phyloP scores from a whole-genome alignment of 2,113 vertebrate genomes.

The Nothobranchius furzeri region DNA sequence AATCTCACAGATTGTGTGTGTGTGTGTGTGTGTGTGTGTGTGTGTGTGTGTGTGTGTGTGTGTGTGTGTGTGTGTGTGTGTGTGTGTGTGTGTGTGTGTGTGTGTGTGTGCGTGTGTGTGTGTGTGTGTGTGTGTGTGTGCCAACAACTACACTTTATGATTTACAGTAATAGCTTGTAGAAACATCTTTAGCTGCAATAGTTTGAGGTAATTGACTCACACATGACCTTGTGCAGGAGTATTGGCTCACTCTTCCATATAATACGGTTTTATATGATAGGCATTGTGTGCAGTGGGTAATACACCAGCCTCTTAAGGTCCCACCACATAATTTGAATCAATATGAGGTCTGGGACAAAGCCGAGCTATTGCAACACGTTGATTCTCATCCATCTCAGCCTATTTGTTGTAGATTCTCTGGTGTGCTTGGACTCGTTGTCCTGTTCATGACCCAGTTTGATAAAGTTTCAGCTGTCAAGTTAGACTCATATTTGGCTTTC shows the following conservation, averaged over 20 bases:
- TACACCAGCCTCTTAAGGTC: neutral
- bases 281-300: neutral
- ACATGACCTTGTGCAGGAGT: neutral
- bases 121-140: too few relatives aligned
- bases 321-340: neutral
- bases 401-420: neutral
- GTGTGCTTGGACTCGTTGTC: neutral
- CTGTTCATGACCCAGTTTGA: neutral
- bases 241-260: neutral
- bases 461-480: neutral
- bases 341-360: neutral
- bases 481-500: neutral
- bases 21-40: too few relatives aligned
- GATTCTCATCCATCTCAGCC: neutral
- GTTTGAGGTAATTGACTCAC: too few relatives aligned
- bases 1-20: too few relatives aligned
- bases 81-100: too few relatives aligned
- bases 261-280: neutral
- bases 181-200: too few relatives aligned
- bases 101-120: too few relatives aligned
- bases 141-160: too few relatives aligned
- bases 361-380: neutral
- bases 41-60: rapidly evolving
- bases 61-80: too few relatives aligned
- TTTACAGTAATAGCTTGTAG: too few relatives aligned